Evolutionary conservation across 2,888 invertebrate genomes (phyloP), one percentile per base, ranked within the genome.

Genomic region (Theristus sp.): DNA sequence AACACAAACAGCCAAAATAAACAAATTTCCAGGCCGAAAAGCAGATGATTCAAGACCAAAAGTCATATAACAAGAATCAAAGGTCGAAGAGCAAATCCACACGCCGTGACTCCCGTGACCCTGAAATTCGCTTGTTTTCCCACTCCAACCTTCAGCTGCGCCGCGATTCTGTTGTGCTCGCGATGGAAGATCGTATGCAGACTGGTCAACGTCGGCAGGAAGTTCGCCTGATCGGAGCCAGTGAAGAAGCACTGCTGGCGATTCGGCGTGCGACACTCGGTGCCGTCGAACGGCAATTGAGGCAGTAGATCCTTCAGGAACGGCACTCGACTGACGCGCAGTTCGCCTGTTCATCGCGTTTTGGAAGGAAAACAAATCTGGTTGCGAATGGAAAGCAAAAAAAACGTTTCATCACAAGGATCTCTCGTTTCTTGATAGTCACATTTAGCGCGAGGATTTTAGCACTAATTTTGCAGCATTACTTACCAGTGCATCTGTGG

Each of bases 271-370:
- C 31, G 26, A 54, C 63, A 63, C 22, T 47, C 31, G 25, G 6
- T 24, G 2, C 30, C 2, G n/a, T 52, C 29, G 60, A 53, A 59
- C 24, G 30, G 26, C 2, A 6, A 27, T n/a, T 56, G 38, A 6
- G 61, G 59, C 53, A 60, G 53, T 13, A 63, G 27, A 24, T 61
- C 61, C 49, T 60, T 52, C 24, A 57, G 26, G 28, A 56, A 60
- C 26, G 60, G 58, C 1, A 63, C 49, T 3, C 47, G 53, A 24
- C 57, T 28, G n/a, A 31, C 49, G 25, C 66, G 55, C 20, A 69
- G 60, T 49, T 64, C 65, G 52, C 69, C 69, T 68, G 57, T 31
- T 60, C 31, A 22, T 64, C 65, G 52, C 69, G 68, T 68, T 56
- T 31, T 60, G 47, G n/a, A 27, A 17, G 6, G 38, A 38, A 38